A percentile compares a stretch with the other conserved stretches of the same genome.
These are phyloP conservation scores for Andricus grossulariae DNA, from an alignment of 1,140 invertebrate genomes.

Conservation along the genomic window DNA sequence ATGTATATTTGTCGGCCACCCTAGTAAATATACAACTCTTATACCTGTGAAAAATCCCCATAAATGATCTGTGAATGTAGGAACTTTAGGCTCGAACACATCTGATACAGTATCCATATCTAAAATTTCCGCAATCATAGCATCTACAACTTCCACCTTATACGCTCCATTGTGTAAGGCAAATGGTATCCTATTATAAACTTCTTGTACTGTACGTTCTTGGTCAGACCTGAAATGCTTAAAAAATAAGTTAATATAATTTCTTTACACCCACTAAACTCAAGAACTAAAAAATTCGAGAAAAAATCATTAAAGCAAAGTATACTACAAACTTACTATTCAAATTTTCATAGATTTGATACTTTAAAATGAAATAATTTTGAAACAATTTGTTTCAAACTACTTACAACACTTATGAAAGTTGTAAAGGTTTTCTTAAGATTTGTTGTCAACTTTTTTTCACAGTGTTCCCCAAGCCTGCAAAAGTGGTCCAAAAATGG, in stretches of 20 bases:
- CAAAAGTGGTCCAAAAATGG: too few species aligned
- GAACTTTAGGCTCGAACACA: conserved; percentile 83
- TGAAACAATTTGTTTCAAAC: not conserved
- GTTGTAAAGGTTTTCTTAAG: too few species aligned
- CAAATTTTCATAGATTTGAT: not conserved
- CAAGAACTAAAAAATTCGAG: not conserved
- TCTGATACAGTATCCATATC: conserved; percentile 87
- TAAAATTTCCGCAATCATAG: conserved; percentile 83
- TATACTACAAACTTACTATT: conserved; percentile 12
- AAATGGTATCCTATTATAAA: conserved; percentile 86
- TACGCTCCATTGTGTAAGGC: conserved; percentile 79
- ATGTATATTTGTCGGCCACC: too few species aligned
- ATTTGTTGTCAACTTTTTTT: too few species aligned
- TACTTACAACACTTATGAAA: too few species aligned
- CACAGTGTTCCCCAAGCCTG: too few species aligned
- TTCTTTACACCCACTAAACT: not conserved
- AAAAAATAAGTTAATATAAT: conserved; percentile 3
- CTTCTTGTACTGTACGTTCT: conserved; percentile 83
- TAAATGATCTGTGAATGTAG: conserved; percentile 84
- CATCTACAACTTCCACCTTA: conserved; percentile 83
- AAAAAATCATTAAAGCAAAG: not conserved
- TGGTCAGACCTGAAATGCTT: conserved; percentile 79
- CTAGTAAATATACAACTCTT: not conserved
- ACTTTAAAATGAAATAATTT: not conserved
- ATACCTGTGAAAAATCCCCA: conserved; percentile 86